These are phyloP conservation scores for Drosophila miranda DNA, from an alignment of 1,140 invertebrate genomes.

Conservation along the genomic window DNA sequence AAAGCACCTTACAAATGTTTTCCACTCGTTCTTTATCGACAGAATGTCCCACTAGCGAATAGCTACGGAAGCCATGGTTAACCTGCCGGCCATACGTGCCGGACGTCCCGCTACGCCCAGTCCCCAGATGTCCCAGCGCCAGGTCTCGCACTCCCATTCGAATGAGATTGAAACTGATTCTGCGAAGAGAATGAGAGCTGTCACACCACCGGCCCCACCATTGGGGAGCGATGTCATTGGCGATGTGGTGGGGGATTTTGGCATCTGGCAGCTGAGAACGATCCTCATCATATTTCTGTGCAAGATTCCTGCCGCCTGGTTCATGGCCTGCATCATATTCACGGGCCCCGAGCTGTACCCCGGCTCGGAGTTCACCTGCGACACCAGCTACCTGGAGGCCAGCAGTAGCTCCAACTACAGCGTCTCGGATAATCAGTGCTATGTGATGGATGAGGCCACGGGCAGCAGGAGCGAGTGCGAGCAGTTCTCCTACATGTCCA, in stretches of 20 bases:
- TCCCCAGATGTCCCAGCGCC: constrained; percentile 39
- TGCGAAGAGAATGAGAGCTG: constrained; percentile 3
- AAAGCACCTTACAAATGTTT: constrained; percentile 9
- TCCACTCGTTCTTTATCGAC: constrained; percentile 13
- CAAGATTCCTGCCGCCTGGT: constrained; percentile 83
- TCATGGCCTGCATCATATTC: constrained; percentile 83
- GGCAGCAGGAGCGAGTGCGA: constrained; percentile 55
- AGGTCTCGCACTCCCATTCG: background rate
- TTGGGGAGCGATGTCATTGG: constrained; percentile 66
- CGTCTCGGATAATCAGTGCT: constrained; percentile 63
- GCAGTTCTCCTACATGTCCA: constrained; percentile 60
- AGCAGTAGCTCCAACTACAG: constrained; percentile 36
- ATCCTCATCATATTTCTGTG: constrained; percentile 82
- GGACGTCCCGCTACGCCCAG: constrained; percentile 33
- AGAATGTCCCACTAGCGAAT: constrained; percentile 50
- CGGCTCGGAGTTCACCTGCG: constrained; percentile 61
- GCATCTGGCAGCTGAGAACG: constrained; percentile 82
- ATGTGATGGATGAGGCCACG: constrained; percentile 46
- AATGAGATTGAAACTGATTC: constrained; percentile 25
- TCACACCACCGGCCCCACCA: constrained; percentile 5
- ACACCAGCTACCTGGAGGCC: constrained; percentile 42
- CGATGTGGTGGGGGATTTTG: constrained; percentile 79
- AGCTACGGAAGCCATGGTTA: constrained; percentile 44
- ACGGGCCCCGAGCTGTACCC: constrained; percentile 77
- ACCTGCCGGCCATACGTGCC: constrained; percentile 32